Percentiles rank a stretch among this genome's conserved stretches.
These are phyloP conservation scores for Microplitis deprimator DNA, from an alignment of 2,888 invertebrate genomes.

Conservation along the genomic window DNA sequence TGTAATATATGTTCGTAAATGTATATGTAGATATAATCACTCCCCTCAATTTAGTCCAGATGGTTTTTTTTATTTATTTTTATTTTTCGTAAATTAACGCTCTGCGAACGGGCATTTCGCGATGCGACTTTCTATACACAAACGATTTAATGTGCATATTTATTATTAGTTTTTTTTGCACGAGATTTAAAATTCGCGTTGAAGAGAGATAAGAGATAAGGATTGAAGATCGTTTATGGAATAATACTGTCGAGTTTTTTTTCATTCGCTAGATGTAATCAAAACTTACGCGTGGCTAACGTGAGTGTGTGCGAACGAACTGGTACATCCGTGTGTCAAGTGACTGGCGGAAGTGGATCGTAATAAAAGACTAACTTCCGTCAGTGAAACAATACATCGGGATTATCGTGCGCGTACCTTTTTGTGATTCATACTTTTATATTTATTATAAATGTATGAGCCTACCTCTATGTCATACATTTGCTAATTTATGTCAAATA, in stretches of 20 bases:
- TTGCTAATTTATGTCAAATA: not conserved
- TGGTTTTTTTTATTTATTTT: conserved; percentile 32
- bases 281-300: not conserved
- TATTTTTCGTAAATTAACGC: conserved; percentile 37
- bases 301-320: conserved; percentile 16
- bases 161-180: not conserved
- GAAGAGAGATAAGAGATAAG: too few relatives aligned
- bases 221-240: too few relatives aligned
- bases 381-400: conserved; percentile 63
- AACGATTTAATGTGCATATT: conserved; percentile 13
- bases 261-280: conserved; percentile 1
- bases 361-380: conserved; percentile 68
- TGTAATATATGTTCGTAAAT: conserved; percentile 41
- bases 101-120: conserved; percentile 8
- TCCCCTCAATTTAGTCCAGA: conserved; percentile 32
- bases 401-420: conserved; percentile 41
- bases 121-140: not conserved
- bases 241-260: too few relatives aligned
- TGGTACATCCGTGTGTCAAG: conserved; percentile 44
- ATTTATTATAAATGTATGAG: not conserved
- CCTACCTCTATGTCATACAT: not conserved
- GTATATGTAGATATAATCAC: conserved; percentile 49
- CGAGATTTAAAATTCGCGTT: not conserved
- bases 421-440: conserved; percentile 31
- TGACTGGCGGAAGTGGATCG: conserved; percentile 62